phyloP scores from a whole-genome alignment of 2,113 vertebrate species.

The Mustela nigripes region DNA sequence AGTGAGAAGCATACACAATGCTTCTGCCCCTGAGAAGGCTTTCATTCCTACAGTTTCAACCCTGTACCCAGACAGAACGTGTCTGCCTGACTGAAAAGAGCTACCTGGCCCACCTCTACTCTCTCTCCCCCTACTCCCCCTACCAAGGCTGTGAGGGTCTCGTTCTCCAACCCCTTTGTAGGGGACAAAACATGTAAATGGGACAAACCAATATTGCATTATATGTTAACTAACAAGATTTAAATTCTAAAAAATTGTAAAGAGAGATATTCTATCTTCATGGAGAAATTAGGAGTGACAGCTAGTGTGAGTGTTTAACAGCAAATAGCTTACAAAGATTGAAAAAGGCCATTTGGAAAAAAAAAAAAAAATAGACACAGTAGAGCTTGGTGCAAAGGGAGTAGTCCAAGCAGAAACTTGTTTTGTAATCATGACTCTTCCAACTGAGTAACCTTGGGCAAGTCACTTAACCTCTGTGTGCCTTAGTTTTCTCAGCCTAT shows the following conservation, averaged over 20 bases:
- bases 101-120: not conserved
- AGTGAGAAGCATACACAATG: not conserved
- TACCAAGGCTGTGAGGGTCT: not conserved
- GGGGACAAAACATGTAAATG: not conserved
- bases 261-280: not conserved
- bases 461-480: not conserved
- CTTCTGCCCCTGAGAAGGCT: not conserved
- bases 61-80: not conserved
- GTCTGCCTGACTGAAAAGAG: not conserved
- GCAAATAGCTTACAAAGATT: not conserved
- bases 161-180: not conserved
- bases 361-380: not conserved
- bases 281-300: not conserved
- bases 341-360: not conserved
- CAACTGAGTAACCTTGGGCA: not conserved
- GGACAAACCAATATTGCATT: not conserved
- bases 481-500: not conserved
- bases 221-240: not conserved
- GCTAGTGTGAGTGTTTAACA: not conserved
- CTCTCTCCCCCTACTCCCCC: not conserved
- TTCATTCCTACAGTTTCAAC: not conserved
- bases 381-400: not conserved
- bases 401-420: not conserved
- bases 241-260: not conserved
- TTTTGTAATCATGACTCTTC: not conserved